Evolutionary conservation across 2,888 invertebrate species (phyloP), one percentile per base, ranked within the genome.

Genomic region (Plagodis dolabraria): DNA sequence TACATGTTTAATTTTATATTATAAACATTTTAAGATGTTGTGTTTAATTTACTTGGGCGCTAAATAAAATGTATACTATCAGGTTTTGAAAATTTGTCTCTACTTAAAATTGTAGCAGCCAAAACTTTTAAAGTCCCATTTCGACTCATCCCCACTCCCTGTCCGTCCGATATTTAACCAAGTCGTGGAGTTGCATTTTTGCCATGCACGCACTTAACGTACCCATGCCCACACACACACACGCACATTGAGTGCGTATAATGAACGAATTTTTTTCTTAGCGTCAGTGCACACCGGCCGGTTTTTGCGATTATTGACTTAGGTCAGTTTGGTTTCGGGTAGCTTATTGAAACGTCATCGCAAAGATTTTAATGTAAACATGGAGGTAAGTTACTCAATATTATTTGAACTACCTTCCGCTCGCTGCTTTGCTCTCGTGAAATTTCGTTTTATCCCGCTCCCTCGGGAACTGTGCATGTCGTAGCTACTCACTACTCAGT

Each of bases 181-280:
- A 91, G 90, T 89, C 89, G 87, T 80, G 83, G 85, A 88, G 89
- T 87, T 83, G 87, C 89, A 91, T 92, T 92, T 92, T 92, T 92
- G 89, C 90, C 78, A 79, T 82, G 87, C 89, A 90, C 89, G 87
- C 90, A 90, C 85, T 82, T 79, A 77, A 73, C 68, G 67, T 63
- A 60, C 56, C 44, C 69, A 81, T 82, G 80, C 82, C 77, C 68
- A 72, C 71, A 60, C 60, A 66, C 72, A 66, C 73, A 73, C 68
- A 69, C 75, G 51, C 63, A 60, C 64, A 68, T 67, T 57, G 60
- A 62, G 70, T 75, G 77, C 78, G 77, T 76, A 69, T 77, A 74
- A 77, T 72, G 79, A 67, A 72, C 75, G 71, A 74, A 65, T 58
- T 69, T 70, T 69, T 67, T 66, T 71, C 72, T 68, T 57, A 62